Conservation (phyloP, 2,888 invertebrate genomes). For the Phaonia tiefii region DNA sequence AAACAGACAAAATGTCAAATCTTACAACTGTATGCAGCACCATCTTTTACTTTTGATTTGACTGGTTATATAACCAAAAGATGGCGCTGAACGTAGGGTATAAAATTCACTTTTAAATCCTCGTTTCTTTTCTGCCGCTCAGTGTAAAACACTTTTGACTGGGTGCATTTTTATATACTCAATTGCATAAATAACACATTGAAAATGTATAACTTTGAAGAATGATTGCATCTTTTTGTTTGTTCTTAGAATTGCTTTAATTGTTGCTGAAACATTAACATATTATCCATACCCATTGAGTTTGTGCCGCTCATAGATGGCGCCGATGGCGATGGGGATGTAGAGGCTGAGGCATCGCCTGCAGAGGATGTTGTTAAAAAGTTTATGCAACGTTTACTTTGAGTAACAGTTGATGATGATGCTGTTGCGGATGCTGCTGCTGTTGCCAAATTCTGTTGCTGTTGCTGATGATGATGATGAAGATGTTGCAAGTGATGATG, state of each 20-base stretch:
- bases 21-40: too few relatives aligned
- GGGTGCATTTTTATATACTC: conserved; percentile 9
- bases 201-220: too few relatives aligned
- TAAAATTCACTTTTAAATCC: background rate
- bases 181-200: too few relatives aligned
- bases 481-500: conserved; percentile 62
- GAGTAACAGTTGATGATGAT: conserved; percentile 50
- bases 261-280: conserved; percentile 69
- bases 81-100: too few relatives aligned
- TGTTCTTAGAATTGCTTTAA: conserved; percentile 67
- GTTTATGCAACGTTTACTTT: conserved; percentile 59
- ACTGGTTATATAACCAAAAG: too few relatives aligned
- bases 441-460: conserved; percentile 44
- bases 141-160: too few relatives aligned
- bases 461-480: conserved; percentile 54
- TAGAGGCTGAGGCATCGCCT: conserved; percentile 5
- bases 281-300: conserved; percentile 52
- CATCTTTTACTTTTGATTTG: too few relatives aligned
- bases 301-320: conserved; percentile 4
- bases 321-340: conserved; percentile 33
- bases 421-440: conserved; percentile 18
- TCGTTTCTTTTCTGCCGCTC: too few relatives aligned
- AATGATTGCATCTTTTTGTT: background rate
- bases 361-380: conserved; percentile 35
- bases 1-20: too few relatives aligned